These are phyloP conservation scores for Microctonus hyperodae DNA, from an alignment of 2,888 invertebrate species.

Conservation along the genomic window DNA sequence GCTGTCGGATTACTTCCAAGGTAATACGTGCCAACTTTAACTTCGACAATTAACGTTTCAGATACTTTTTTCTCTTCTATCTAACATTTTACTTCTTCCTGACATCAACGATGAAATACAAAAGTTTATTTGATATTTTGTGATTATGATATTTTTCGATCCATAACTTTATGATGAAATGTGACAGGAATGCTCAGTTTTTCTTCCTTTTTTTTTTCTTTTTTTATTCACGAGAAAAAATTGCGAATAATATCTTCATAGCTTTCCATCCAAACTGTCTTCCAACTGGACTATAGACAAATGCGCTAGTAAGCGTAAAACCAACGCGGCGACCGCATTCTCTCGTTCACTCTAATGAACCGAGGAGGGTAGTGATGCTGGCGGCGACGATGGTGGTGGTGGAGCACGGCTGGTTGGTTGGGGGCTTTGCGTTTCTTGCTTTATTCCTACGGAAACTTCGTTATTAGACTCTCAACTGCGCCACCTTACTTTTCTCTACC, in stretches of 20 bases:
- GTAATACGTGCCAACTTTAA: constrained; percentile 27
- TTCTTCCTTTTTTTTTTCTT: neutral
- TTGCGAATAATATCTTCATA: neutral
- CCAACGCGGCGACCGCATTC: constrained; percentile 28
- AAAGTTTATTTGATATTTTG: neutral
- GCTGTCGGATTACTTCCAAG: constrained; percentile 23
- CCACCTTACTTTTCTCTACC: constrained; percentile 19
- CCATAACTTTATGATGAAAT: constrained; percentile 1
- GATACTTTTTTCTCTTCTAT: constrained; percentile 6
- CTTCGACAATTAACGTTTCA: constrained; percentile 20
- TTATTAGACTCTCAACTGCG: constrained; percentile 37
- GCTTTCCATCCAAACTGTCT: constrained; percentile 12
- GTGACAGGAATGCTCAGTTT: constrained; percentile 6
- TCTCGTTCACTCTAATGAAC: constrained; percentile 38
- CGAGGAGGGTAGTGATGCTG: constrained; percentile 20
- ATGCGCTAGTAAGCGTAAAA: constrained; percentile 20
- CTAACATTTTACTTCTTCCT: neutral
- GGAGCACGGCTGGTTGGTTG: constrained; percentile 1
- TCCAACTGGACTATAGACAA: constrained; percentile 8
- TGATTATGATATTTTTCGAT: constrained; percentile 5
- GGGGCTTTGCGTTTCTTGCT: constrained; percentile 34
- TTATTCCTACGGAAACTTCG: constrained; percentile 35
- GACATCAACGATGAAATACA: neutral
- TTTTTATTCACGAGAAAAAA: neutral
- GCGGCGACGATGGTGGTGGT: constrained; percentile 14